Evolutionary conservation across 2,888 invertebrate genomes (phyloP), one percentile per base, ranked within the genome.

Genomic region (Neoascia interrupta): DNA sequence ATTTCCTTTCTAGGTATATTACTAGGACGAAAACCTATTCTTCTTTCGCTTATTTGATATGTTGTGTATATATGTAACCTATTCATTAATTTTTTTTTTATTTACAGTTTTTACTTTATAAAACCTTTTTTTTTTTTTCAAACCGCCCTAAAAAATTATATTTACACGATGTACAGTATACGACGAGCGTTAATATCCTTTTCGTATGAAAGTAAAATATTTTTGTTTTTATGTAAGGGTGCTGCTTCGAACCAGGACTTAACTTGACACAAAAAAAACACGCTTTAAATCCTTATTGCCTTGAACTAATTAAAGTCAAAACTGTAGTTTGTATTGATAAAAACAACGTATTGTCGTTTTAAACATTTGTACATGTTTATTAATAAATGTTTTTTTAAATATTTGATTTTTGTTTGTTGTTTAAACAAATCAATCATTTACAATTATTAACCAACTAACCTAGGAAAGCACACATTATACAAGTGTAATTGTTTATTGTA

Each of bases 1-100:
- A 80, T 80, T 79, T 66, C 39, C 36, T 39, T 61, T n/a, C n/a
- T n/a, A n/a, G n/a, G n/a, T n/a, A n/a, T n/a, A n/a, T n/a, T 54
- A 63, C 43, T 70, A 63, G 63, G n/a, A n/a, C n/a, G n/a, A n/a
- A 31, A 60, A 60, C 18, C 39, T 26, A 26, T 60, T 54, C 28
- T 39, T 26, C 26, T 19, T 54, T 56, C 53, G 47, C 66, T 51
- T 74, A 68, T 68, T 56, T 61, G 54, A 51, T 68, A 74, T 58
- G 31, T 80, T 80, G 61, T 80, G 74, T 73, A 80, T 58, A 80
- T 80, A 80, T 63, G 53, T 74, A 74, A 79, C 60, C 74, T 60
- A 66, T 60, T 63, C 49, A 56, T 68, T 69, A 63, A 63, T n/a
- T 31, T 31, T n/a, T n/a, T 61, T 36, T 19, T 61, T 45, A 70